Evolutionary conservation across 1,140 invertebrate genomes (phyloP).

Genomic region (Drosophila santomea): DNA sequence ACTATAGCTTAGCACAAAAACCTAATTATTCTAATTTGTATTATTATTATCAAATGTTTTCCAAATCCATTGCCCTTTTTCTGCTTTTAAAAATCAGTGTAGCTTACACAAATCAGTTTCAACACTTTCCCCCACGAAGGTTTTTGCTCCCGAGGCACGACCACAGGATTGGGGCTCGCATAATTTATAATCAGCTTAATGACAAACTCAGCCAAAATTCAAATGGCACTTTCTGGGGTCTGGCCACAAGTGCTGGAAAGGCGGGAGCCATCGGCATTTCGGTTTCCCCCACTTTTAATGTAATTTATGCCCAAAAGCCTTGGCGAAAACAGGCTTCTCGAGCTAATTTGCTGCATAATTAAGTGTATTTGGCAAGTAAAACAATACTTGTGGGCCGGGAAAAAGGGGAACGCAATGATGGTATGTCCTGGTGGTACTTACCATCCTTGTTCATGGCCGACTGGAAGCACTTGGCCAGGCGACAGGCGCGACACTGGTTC

Average conservation of each 20-base stretch:
- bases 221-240: slow-evolving; percentile 37
- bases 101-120: slow-evolving; percentile 17
- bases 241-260: slow-evolving; percentile 13
- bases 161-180: slow-evolving; percentile 34
- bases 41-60: too few relatives aligned
- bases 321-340: slow-evolving; percentile 24
- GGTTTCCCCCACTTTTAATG: slow-evolving; percentile 66
- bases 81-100: too few relatives aligned
- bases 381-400: slow-evolving; percentile 62
- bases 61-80: neutral
- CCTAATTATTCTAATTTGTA: too few relatives aligned
- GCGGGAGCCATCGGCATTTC: slow-evolving; percentile 65
- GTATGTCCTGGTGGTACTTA: slow-evolving; percentile 86
- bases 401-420: neutral
- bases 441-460: slow-evolving; percentile 99
- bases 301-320: slow-evolving; percentile 72
- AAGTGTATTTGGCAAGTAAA: slow-evolving; percentile 70
- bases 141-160: slow-evolving; percentile 11
- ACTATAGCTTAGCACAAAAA: too few relatives aligned
- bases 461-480: slow-evolving; percentile 98
- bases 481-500: slow-evolving; percentile 98
- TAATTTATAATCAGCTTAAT: slow-evolving; percentile 84
- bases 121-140: slow-evolving; percentile 21
- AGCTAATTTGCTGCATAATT: slow-evolving; percentile 82
- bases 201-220: slow-evolving; percentile 68